These are phyloP conservation scores for Mechanitis messenoides DNA, from an alignment of 2,888 invertebrate genomes.

Conservation along the genomic window DNA sequence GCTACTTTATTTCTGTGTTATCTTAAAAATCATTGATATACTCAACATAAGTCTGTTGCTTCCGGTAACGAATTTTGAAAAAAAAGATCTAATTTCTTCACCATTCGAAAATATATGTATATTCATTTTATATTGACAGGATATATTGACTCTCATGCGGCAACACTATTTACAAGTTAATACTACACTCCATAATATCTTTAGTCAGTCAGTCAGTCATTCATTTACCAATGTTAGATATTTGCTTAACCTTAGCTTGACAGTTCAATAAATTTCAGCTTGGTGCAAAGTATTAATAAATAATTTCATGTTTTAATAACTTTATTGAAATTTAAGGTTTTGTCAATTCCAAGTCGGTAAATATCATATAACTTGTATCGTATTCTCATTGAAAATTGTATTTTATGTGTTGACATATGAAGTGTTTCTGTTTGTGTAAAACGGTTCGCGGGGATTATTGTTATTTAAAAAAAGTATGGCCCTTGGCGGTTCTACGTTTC, in stretches of 20 bases:
- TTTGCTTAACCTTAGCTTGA: constrained; percentile 10
- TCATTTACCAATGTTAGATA: not conserved
- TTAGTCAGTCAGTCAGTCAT: not conserved
- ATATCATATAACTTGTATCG: not conserved
- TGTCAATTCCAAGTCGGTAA: too few relatives aligned
- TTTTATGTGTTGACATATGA: constrained; percentile 35
- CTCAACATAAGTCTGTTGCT: too few relatives aligned
- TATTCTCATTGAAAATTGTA: constrained; percentile 10
- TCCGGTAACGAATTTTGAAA: too few relatives aligned
- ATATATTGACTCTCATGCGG: too few relatives aligned
- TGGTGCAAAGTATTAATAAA: constrained; percentile 7
- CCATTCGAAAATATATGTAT: too few relatives aligned
- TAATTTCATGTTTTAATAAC: not conserved
- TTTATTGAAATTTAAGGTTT: not conserved
- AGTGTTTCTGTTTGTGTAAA: constrained; percentile 30
- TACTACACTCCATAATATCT: too few relatives aligned
- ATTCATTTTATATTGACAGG: too few relatives aligned
- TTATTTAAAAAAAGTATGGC: constrained; percentile 44
- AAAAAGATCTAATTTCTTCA: too few relatives aligned
- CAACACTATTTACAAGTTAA: too few relatives aligned
- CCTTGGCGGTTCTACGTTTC: constrained; percentile 57
- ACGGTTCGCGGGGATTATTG: constrained; percentile 24
- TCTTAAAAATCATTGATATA: too few relatives aligned
- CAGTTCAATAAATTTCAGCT: constrained; percentile 20
- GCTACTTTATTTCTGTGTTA: too few relatives aligned